Evolutionary conservation across 2,888 invertebrate genomes (phyloP), one percentile per base, ranked within the genome.

Genomic region (Acleris holmiana): DNA sequence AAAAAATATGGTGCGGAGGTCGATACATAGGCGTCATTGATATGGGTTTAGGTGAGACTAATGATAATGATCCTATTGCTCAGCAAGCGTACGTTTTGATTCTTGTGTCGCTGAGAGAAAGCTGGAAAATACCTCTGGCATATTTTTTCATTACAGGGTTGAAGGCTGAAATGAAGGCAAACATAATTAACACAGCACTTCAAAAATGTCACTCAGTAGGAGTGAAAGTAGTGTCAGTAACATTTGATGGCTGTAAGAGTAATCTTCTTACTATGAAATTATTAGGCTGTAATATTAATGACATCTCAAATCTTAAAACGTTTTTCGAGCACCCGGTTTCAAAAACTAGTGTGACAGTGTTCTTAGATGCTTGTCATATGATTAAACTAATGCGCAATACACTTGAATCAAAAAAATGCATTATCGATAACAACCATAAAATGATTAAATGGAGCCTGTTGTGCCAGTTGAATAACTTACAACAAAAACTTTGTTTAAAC

Each of bases 71-170:
- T 7, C 4, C 13, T 13, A 59, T 46, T 13, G 49, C 66, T 2
- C 56, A 50, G 13, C 60, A 61, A 40, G 60, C 60, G 18, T 60
- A 60, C n/a, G 55, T 66, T n/a, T 59, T 65, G 25, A 10, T 59
- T 4, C n/a, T 55, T n/a, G 55, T 55, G 15, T 21, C 59, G 7
- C 29, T 66, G n/a, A 60, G 60, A 40, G 35, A 60, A 3, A 10
- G 29, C 1, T 60, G 15, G 18, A 50, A 46, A 55, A 19, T 66
- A 21, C 60, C 66, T 13, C 4, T 60, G 2, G 60, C 21, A 6
- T 66, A 66, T 51, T 66, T 59, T 46, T 66, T 60, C 5, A 51
- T 66, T 4, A 18, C 55, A 7, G 18, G 56, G 2, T 47, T 60
- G 4, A 46, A 44, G n/a, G 66, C 47, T 13, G 35, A 66, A 13